phyloP scores from a whole-genome alignment of 2,888 invertebrate genomes.

The Latheticus oryzae region DNA sequence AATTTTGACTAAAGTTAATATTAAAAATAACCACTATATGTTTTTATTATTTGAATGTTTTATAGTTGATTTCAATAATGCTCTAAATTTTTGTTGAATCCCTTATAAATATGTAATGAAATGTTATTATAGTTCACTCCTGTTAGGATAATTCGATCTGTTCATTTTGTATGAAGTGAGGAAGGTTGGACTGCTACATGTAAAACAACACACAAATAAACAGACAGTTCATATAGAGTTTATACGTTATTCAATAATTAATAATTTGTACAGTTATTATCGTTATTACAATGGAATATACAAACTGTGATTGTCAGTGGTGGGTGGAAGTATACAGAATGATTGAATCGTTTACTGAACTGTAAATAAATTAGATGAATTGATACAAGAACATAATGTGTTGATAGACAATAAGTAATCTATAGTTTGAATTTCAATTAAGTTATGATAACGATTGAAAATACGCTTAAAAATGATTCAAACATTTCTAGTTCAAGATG shows the following conservation, averaged over 20 bases:
- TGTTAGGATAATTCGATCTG: constrained; percentile 24
- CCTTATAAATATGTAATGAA: no score
- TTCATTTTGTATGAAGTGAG: constrained; percentile 28
- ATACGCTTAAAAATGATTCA: constrained; percentile 21
- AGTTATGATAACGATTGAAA: constrained; percentile 9
- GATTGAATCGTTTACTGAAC: constrained; percentile 9
- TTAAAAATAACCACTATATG: no score
- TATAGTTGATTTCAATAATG: no score
- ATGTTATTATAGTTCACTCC: no score
- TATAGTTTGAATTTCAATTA: no score
- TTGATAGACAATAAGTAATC: constrained; percentile 11
- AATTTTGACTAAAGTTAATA: no score
- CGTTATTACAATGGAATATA: constrained; percentile 38
- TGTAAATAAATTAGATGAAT: constrained; percentile 31
- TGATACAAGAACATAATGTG: constrained; percentile 4
- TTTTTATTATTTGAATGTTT: no score
- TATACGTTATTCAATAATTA: constrained; percentile 33
- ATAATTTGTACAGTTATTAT: constrained; percentile 38
- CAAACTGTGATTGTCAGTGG: constrained; percentile 29
- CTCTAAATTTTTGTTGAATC: no score
- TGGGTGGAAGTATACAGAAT: constrained; percentile 17
- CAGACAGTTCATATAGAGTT: constrained; percentile 19
- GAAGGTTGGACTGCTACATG: constrained; percentile 15
- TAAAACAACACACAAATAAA: constrained; percentile 26
- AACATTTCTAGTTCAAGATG: constrained; percentile 13